A percentile compares a stretch with the other conserved stretches of the same genome.
Evolutionary conservation across 92 coral and sea anemone species (phyloP).

Genomic region (Siderastrea radians): DNA sequence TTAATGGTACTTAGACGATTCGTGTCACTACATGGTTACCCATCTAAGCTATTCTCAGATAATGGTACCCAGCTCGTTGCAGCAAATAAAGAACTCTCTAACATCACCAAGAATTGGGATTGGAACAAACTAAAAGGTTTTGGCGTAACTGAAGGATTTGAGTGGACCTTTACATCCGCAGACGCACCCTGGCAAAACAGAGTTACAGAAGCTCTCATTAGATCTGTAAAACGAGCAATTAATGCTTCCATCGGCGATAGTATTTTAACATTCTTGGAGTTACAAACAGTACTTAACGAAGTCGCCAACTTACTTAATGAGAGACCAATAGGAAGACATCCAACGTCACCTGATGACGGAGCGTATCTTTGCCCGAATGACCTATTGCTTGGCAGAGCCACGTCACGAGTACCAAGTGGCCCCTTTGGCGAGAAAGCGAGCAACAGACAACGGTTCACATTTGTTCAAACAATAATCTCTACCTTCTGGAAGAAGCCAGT

Average conservation of each 20-base stretch:
- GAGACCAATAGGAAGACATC: too few species aligned
- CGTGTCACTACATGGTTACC: slow-evolving; percentile 43
- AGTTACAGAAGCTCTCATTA: slow-evolving; percentile 42
- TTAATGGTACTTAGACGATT: slow-evolving; percentile 58
- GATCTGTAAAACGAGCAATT: slow-evolving; percentile 31
- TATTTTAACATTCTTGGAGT: slow-evolving; percentile 15
- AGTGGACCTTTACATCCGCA: slow-evolving; percentile 41
- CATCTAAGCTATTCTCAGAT: slow-evolving; percentile 1
- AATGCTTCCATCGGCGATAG: slow-evolving; percentile 38
- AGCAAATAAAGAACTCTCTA: too few species aligned
- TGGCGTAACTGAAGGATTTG: too few species aligned
- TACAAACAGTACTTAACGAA: too few species aligned
- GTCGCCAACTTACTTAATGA: too few species aligned
- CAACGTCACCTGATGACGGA: too few species aligned
- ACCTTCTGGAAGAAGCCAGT: too few species aligned
- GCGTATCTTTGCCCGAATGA: too few species aligned
- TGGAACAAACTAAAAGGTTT: too few species aligned
- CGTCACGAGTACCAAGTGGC: background rate
- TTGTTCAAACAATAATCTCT: background rate
- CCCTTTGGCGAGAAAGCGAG: slow-evolving; percentile 56
- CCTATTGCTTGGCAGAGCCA: too few species aligned
- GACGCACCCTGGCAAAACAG: slow-evolving; percentile 70
- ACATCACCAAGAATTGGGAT: too few species aligned
- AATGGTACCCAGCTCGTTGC: too few species aligned
- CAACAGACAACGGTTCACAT: slow-evolving; percentile 2